Conservation (phyloP, 1,140 invertebrate genomes). For the Diabrotica virgifera region DNA sequence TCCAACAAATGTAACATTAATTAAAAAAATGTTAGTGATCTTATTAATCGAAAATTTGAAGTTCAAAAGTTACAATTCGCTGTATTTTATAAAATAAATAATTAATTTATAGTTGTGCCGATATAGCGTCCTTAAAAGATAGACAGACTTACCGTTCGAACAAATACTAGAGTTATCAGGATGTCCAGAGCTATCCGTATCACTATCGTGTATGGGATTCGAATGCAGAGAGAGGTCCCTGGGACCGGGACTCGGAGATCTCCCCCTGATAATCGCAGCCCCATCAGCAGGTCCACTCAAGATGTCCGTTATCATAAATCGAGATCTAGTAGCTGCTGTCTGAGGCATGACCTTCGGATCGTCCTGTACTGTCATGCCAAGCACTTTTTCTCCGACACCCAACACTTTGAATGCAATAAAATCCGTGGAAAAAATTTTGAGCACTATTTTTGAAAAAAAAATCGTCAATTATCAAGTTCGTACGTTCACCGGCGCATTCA, state of each 20-base stretch:
- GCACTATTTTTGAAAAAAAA: neutral
- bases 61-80: too few relatives aligned
- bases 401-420: constrained; percentile 36
- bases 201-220: constrained; percentile 44
- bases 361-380: constrained; percentile 50
- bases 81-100: too few relatives aligned
- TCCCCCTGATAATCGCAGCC: constrained; percentile 30
- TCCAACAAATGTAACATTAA: too few relatives aligned
- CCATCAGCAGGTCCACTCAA: constrained; percentile 52
- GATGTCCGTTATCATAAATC: constrained; percentile 79
- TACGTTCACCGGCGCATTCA: neutral
- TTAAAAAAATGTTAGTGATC: too few relatives aligned
- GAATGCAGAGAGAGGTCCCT: constrained; percentile 46
- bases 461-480: too few relatives aligned
- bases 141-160: constrained; percentile 44
- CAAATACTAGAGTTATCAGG: constrained; percentile 47
- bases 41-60: too few relatives aligned
- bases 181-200: constrained; percentile 48
- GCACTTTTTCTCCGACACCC: constrained; percentile 42
- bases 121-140: neutral
- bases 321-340: constrained; percentile 56
- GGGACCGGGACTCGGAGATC: constrained; percentile 48
- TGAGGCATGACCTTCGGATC: constrained; percentile 48
- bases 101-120: too few relatives aligned
- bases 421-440: neutral